Base-by-base conservation (phyloP, 2,888 invertebrate species). In the Drosophila putrida region DNA sequence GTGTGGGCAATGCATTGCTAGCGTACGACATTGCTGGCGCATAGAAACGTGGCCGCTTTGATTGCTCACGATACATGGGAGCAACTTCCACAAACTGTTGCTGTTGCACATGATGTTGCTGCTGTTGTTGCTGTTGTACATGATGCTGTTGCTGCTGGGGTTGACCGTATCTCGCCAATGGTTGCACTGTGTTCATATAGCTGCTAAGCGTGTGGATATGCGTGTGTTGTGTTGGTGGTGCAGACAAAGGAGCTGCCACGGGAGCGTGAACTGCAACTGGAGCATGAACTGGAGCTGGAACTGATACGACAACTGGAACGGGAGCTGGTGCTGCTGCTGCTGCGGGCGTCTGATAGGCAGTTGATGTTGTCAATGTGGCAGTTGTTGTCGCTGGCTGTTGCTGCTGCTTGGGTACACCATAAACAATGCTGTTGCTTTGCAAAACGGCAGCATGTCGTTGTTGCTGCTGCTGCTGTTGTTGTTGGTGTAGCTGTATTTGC, bases 161-260 rank as follows among this genome's bases (percentile, higher is more conserved):
- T 75, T 71, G 66, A 0, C 79, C 90, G 31, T 91, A 91, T n/a
- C 90, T 88, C 10, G 86, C 81, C 20, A 63, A 81, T 0, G 91
- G 85, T 38, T 90, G 83, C 33, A 91, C 89, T 0, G 69, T 79
- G 33, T 72, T 82, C 91, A 91, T 90, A 44, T 86, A 91, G 62
- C 88, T 90, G 33, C 83, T 76, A 11, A 91, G 77, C 6, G 86
- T 80, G 58, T 89, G 80, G 28, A 90, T 72, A 44, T 78, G 64
- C 10, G 77, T 68, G 36, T 79, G 80, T 15, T 84, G 87, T 2
- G 88, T 77, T 53, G 88, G 70, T 5, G 75, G 71, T 8, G 82
- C 70, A 0, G 72, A 33, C 46, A 66, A 39, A 4, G 77, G 69
- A 10, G 57, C 47, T 1, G 70, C 65, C 27, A 44, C 44, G 5